phyloP scores from a whole-genome alignment of 30 jellyfish, hydroid and myxozoan species.

The Clytia hemisphaerica region DNA sequence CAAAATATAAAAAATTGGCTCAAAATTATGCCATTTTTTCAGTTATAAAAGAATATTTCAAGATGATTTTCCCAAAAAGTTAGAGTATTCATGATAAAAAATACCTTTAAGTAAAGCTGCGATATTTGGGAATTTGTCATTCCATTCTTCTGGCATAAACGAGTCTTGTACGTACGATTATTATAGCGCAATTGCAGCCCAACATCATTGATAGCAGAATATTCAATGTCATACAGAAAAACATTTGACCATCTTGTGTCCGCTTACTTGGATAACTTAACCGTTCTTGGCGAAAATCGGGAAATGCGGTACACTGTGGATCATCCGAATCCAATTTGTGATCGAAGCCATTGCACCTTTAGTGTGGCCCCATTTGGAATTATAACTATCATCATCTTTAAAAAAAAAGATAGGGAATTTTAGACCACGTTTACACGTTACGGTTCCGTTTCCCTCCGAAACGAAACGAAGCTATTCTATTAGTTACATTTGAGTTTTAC shows the following conservation, averaged over 20 bases:
- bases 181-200: slow-evolving; percentile 71
- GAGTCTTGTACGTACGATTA: slow-evolving; percentile 66
- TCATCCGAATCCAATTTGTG: slow-evolving; percentile 79
- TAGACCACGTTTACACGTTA: no score
- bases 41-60: no score
- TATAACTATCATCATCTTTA: no score
- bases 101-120: slow-evolving; percentile 43
- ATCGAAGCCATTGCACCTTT: slow-evolving; percentile 74
- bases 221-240: slow-evolving; percentile 71
- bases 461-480: neutral
- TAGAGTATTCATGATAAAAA: no score
- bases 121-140: slow-evolving; percentile 64
- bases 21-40: no score
- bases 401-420: no score
- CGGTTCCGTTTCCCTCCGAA: neutral
- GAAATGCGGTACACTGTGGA: slow-evolving; percentile 71
- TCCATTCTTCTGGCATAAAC: slow-evolving; percentile 51
- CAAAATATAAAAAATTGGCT: no score
- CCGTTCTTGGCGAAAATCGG: slow-evolving; percentile 63
- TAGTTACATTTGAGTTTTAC: no score
- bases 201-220: slow-evolving; percentile 49
- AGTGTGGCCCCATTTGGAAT: slow-evolving; percentile 69
- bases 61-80: no score
- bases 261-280: slow-evolving; percentile 69
- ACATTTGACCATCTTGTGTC: slow-evolving; percentile 75